Conservation (phyloP, 2,797 vertebrate species). For the Miichthys miiuy region DNA sequence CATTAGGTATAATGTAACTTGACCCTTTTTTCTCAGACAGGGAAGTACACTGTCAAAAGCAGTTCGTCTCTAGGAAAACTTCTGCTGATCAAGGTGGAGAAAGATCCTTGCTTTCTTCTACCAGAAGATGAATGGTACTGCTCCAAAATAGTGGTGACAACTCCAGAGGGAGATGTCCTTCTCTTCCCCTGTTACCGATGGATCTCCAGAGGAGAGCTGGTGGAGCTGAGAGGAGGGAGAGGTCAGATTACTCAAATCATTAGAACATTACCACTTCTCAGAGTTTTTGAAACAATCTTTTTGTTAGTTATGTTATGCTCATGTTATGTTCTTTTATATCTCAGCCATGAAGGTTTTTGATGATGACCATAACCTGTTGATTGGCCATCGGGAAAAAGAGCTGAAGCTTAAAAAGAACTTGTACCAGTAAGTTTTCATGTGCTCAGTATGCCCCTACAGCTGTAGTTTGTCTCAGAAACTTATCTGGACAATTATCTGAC, state of each 20-base stretch:
- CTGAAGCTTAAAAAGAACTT: constrained; percentile 24
- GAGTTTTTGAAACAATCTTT: no score
- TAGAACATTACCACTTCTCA: background rate
- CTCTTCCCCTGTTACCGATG: constrained; percentile 80
- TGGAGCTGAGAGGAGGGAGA: constrained; percentile 79
- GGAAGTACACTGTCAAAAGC: constrained; percentile 60
- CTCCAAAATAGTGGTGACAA: constrained; percentile 71
- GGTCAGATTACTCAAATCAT: constrained; percentile 48
- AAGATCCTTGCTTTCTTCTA: constrained; percentile 47
- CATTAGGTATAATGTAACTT: background rate
- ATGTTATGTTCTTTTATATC: background rate
- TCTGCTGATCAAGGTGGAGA: constrained; percentile 76
- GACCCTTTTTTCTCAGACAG: constrained; percentile 43
- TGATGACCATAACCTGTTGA: constrained; percentile 54
- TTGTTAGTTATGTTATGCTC: no score
- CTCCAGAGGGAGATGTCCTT: constrained; percentile 66
- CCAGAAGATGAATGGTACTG: constrained; percentile 78
- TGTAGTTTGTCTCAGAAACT: no score
- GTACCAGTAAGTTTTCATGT: constrained; percentile 65
- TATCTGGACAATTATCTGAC: background rate
- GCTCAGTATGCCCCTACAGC: background rate
- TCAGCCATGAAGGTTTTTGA: constrained; percentile 67
- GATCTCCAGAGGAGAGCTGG: constrained; percentile 68
- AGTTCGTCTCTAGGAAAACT: constrained; percentile 60
- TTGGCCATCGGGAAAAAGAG: constrained; percentile 55